Evolutionary conservation across 2,797 vertebrate genomes (phyloP).

Genomic region (Sandelia bainsii): DNA sequence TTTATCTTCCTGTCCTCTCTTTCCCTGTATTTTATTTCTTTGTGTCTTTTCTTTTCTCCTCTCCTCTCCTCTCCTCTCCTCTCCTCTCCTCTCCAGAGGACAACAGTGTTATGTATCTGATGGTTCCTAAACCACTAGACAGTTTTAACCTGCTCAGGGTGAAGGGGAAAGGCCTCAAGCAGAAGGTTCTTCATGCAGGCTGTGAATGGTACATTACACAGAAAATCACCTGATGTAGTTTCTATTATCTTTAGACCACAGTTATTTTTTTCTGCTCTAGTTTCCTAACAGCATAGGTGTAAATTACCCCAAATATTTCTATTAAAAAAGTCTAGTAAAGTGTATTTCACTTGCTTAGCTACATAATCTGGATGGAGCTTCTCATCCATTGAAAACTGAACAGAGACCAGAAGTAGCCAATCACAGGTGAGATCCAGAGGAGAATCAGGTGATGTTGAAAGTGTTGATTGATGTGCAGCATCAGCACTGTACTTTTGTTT

Average conservation of each 20-base stretch:
- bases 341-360: too few relatives aligned
- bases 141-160: slow-evolving; percentile 91
- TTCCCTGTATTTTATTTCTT: background rate
- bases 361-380: too few relatives aligned
- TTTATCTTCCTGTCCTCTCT: slow-evolving; percentile 50
- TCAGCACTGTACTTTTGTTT: too few relatives aligned
- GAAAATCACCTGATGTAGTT: background rate
- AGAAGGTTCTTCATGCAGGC: slow-evolving; percentile 92
- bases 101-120: slow-evolving; percentile 91
- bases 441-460: too few relatives aligned
- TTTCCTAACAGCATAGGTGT: background rate
- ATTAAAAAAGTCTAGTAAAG: too few relatives aligned
- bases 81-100: slow-evolving; percentile 86
- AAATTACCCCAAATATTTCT: too few relatives aligned
- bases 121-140: slow-evolving; percentile 94
- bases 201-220: slow-evolving; percentile 85
- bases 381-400: too few relatives aligned
- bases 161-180: slow-evolving; percentile 92
- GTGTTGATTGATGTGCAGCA: too few relatives aligned
- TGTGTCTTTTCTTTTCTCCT: slow-evolving; percentile 37
- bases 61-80: slow-evolving; percentile 71
- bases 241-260: too few relatives aligned
- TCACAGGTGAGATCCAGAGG: too few relatives aligned
- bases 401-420: too few relatives aligned
- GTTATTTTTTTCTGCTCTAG: background rate